Evolutionary conservation across 2,113 vertebrate species (phyloP).

Genomic region (Gasterosteus aculeatus): DNA sequence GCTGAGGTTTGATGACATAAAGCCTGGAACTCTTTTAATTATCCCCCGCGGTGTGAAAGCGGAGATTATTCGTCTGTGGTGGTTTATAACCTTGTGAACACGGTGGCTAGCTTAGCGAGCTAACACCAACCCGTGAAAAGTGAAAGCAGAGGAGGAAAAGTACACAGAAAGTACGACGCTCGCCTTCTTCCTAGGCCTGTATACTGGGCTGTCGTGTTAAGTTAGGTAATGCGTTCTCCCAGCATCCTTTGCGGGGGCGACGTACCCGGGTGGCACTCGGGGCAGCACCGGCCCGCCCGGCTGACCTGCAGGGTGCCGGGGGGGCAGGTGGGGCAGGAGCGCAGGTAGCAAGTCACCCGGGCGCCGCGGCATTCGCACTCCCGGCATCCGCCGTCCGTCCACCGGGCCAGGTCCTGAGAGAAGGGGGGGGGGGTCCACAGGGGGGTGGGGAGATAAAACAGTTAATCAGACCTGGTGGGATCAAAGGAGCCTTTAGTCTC

Average conservation of each 20-base stretch:
- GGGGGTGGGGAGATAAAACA: neutral
- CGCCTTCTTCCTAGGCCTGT: too few relatives aligned
- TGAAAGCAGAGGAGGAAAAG: too few relatives aligned
- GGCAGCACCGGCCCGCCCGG: constrained; percentile 84
- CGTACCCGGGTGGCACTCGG: constrained; percentile 85
- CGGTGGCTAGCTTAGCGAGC: too few relatives aligned
- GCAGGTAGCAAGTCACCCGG: constrained; percentile 86
- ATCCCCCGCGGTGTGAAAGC: too few relatives aligned
- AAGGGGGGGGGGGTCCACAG: neutral
- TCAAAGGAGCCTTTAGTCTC: neutral
- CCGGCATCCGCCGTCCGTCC: constrained; percentile 83
- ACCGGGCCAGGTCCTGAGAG: constrained; percentile 80
- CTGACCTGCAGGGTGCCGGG: constrained; percentile 75
- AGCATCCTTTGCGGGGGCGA: neutral
- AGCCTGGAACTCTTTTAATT: too few relatives aligned
- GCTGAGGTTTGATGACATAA: too few relatives aligned
- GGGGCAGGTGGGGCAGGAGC: constrained; percentile 86
- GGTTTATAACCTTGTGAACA: too few relatives aligned
- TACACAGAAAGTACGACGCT: too few relatives aligned
- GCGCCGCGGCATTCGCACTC: constrained; percentile 84
- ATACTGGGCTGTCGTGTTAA: too few relatives aligned
- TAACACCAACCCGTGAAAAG: too few relatives aligned
- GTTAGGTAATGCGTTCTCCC: neutral
- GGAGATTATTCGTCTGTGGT: too few relatives aligned
- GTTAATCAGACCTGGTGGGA: neutral